These are phyloP conservation scores for Bellardia bayeri DNA, from an alignment of 2,888 invertebrate species.

Conservation along the genomic window DNA sequence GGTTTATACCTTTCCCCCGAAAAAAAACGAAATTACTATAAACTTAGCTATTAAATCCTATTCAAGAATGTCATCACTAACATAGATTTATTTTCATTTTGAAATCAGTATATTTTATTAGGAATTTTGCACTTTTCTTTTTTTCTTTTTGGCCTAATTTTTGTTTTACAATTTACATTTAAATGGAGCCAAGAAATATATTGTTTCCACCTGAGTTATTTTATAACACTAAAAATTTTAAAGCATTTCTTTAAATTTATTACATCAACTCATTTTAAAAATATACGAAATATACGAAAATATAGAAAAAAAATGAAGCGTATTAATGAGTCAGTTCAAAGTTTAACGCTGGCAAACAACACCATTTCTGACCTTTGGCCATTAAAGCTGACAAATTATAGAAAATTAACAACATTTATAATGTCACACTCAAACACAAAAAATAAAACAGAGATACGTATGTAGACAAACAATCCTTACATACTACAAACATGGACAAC, in stretches of 20 bases:
- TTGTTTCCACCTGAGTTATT: background rate
- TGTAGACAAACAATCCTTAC: background rate
- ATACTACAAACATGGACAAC: background rate
- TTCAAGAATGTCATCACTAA: too few species aligned
- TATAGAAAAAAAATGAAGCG: background rate
- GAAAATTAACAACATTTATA: conserved; percentile 68
- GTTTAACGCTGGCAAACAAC: conserved; percentile 18
- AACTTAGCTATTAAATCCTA: too few species aligned
- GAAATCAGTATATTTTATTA: too few species aligned
- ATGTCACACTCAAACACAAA: conserved; percentile 10
- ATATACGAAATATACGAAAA: too few species aligned
- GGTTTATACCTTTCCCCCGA: background rate
- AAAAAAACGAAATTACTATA: too few species aligned
- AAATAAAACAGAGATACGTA: conserved; percentile 5
- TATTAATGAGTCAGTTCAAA: conserved; percentile 50
- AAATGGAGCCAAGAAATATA: background rate
- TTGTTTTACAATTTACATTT: background rate
- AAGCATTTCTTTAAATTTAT: conserved; percentile 14
- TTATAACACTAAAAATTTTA: conserved; percentile 1
- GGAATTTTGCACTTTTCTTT: too few species aligned
- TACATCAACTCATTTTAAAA: background rate
- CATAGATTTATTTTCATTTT: too few species aligned
- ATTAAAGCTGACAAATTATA: conserved; percentile 68
- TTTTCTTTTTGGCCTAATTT: too few species aligned
- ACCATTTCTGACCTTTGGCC: conserved; percentile 57